Conservation (phyloP, 2,113 vertebrate genomes). For the Bucco capensis region DNA sequence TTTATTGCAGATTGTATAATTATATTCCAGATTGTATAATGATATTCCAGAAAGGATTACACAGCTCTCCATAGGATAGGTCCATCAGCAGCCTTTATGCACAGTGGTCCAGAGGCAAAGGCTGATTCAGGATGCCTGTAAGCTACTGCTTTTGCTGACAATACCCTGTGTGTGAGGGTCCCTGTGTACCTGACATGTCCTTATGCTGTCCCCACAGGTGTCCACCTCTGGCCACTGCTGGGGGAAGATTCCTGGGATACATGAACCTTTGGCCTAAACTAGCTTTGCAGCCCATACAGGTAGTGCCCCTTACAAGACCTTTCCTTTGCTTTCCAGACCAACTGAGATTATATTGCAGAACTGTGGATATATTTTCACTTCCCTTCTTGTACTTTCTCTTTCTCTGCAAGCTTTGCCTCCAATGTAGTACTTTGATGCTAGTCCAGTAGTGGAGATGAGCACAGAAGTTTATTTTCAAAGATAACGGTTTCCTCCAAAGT, state of each 20-base stretch:
- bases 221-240: background rate
- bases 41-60: background rate
- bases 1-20: constrained; percentile 14
- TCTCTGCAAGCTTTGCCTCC: background rate
- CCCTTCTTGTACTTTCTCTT: background rate
- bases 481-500: background rate
- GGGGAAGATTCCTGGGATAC: background rate
- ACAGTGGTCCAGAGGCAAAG: background rate
- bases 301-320: background rate
- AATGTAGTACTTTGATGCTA: background rate
- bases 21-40: background rate
- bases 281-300: background rate
- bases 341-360: background rate
- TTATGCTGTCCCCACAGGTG: background rate
- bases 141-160: background rate
- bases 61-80: background rate
- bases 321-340: background rate
- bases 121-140: background rate
- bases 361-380: background rate
- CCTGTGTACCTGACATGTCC: background rate
- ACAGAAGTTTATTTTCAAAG: background rate
- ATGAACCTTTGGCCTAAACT: background rate
- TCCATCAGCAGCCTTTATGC: background rate
- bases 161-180: background rate
- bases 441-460: background rate